phyloP scores from a whole-genome alignment of 2,888 invertebrate genomes.

The Spicauda simplicius region DNA sequence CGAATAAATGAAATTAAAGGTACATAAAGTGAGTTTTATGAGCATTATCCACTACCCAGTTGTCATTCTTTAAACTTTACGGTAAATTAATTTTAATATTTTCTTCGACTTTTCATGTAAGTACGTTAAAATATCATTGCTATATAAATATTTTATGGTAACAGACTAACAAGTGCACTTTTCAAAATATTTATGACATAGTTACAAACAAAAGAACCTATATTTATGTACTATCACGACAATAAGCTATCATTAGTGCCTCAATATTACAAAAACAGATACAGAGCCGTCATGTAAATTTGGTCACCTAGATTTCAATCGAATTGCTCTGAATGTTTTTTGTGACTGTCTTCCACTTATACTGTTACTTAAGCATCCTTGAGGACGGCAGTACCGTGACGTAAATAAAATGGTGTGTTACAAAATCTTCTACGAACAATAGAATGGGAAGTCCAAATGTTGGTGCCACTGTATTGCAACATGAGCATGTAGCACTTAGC shows the following conservation, averaged over 20 bases:
- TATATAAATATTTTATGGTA: too few relatives aligned
- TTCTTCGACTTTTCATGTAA: too few relatives aligned
- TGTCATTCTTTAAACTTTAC: not conserved
- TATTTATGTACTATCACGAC: not conserved
- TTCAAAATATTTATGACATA: too few relatives aligned
- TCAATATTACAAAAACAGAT: not conserved
- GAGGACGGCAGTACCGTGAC: constrained; percentile 64
- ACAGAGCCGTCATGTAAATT: constrained; percentile 12
- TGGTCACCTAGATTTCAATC: constrained; percentile 20
- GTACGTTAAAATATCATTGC: too few relatives aligned
- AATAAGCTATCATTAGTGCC: not conserved
- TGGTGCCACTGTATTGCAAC: constrained; percentile 56
- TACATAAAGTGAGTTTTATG: not conserved
- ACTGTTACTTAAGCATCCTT: constrained; percentile 45
- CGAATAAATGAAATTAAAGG: constrained; percentile 18
- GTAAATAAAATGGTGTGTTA: constrained; percentile 52
- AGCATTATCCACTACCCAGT: not conserved
- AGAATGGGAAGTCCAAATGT: constrained; percentile 62
- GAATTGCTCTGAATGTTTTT: constrained; percentile 17
- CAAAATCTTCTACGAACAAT: constrained; percentile 71
- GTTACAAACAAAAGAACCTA: not conserved
- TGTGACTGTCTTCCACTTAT: not conserved
- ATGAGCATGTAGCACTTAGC: constrained; percentile 41
- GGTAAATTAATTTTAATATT: not conserved
- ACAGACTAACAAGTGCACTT: too few relatives aligned